Base-by-base conservation (phyloP, 2,888 invertebrate genomes). In the Dysmachus trigonus region DNA sequence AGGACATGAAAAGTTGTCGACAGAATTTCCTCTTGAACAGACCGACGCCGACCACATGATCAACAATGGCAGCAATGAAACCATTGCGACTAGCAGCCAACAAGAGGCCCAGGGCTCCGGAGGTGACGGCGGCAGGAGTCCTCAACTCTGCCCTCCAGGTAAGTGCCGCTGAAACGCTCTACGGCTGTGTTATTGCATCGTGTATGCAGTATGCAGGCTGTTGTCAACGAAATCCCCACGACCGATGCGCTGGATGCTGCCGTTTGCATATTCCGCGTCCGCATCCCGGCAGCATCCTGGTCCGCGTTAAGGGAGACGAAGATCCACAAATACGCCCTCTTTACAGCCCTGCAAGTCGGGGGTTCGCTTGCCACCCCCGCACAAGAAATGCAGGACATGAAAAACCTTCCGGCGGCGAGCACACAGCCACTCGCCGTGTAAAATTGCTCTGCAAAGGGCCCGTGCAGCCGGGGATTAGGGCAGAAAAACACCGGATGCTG, bases 91-190 rank as follows among this genome's bases (percentile, higher is more conserved):
- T 22, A 77, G 8, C 47, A 72, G 30, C 38, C 71, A 79, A 35
- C 76, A 76, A 33, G 31, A 7, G 35, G 27, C 8, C 18, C 10
- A 41, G 3, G 13, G 62, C n/a, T 18, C 35, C 13, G 13, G 76
- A 41, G 76, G 18, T 76, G 35, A 53, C 53, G 41, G 41, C 41
- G 72, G 83, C 38, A 73, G 41, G 8, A 72, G 83, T 73, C n/a
- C 53, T 38, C 82, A 47, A 38, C 27, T 86, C 22, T 86, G 86
- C 53, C 86, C 86, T 76, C 86, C 86, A 86, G 86, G 86, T 86
- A 86, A 53, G 47, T 82, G 77, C 47, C 35, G 3, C 30, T 22
- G 51, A 74, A 71, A 62, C 62, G 8, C 62, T 27, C 18, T 62
- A 2, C 7, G 62, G 8, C 51, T 13, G 4, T 1, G 38, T n/a